phyloP scores from a whole-genome alignment of 2,888 invertebrate genomes.

The Cybosia mesomella region DNA sequence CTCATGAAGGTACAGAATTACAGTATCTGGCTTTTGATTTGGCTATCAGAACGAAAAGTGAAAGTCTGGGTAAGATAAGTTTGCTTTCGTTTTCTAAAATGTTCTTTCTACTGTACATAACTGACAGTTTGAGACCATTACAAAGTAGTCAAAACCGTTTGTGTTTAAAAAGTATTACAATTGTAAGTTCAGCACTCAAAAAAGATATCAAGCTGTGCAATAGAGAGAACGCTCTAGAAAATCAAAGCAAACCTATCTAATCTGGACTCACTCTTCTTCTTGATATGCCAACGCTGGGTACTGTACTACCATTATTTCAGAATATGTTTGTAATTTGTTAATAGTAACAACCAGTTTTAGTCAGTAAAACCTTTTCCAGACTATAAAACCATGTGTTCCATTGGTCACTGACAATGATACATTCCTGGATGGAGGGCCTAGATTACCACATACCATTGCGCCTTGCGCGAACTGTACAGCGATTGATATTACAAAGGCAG shows the following conservation, averaged over 20 bases:
- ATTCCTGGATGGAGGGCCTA: not conserved
- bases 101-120: too few species aligned
- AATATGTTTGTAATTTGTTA: not conserved
- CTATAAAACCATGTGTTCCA: not conserved
- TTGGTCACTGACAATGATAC: not conserved
- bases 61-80: not conserved
- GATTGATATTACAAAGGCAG: constrained; percentile 17
- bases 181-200: not conserved
- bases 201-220: too few species aligned
- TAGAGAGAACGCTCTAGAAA: too few species aligned
- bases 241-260: not conserved
- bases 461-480: constrained; percentile 5
- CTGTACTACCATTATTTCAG: not conserved
- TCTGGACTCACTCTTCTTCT: not conserved
- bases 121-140: too few species aligned
- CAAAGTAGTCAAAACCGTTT: too few species aligned
- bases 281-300: not conserved
- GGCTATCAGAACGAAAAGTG: not conserved
- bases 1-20: not conserved
- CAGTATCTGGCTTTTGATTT: not conserved
- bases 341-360: not conserved
- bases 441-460: not conserved
- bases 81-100: not conserved
- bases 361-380: not conserved
- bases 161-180: not conserved